These are phyloP conservation scores for Drosophila bocqueti DNA, from an alignment of 1,140 invertebrate species.

Conservation along the genomic window DNA sequence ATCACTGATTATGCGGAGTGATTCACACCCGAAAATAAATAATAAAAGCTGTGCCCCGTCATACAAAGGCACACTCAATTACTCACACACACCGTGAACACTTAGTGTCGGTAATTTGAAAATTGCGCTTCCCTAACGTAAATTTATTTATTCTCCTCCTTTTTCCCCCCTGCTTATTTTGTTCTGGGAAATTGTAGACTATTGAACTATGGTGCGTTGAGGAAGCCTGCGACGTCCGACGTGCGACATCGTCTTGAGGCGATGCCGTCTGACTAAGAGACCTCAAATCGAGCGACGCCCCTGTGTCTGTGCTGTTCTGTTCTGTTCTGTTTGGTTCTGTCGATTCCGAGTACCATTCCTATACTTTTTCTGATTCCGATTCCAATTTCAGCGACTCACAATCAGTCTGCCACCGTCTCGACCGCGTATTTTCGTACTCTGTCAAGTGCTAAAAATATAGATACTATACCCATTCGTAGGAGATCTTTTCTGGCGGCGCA, in stretches of 20 bases:
- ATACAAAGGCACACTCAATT: conserved; percentile 49
- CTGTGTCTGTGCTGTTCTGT: conserved; percentile 57
- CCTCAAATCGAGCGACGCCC: conserved; percentile 57
- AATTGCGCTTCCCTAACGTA: conserved; percentile 14
- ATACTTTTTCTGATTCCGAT: conserved; percentile 23
- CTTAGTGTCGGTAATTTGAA: conserved; percentile 53
- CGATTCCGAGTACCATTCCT: conserved; percentile 17
- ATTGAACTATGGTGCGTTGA: conserved; percentile 72
- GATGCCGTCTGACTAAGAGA: conserved; percentile 59
- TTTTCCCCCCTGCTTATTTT: conserved; percentile 27
- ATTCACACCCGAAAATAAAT: conserved; percentile 24
- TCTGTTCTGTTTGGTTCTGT: conserved; percentile 16
- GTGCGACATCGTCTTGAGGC: conserved; percentile 25
- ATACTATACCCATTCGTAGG: conserved; percentile 46
- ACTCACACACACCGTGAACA: conserved; percentile 61
- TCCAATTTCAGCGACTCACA: conserved; percentile 38
- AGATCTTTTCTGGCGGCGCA: conserved; percentile 60
- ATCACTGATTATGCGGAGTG: conserved; percentile 37
- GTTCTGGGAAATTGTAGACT: conserved; percentile 72
- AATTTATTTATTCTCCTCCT: neutral
- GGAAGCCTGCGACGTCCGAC: conserved; percentile 1
- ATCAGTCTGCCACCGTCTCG: conserved; percentile 48
- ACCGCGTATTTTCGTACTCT: conserved; percentile 56
- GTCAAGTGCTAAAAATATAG: conserved; percentile 57
- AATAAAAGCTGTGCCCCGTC: conserved; percentile 22